A percentile compares a stretch with the other conserved stretches of the same genome.
Evolutionary conservation across 2,888 invertebrate species (phyloP).

Genomic region (Microchrysa polita): DNA sequence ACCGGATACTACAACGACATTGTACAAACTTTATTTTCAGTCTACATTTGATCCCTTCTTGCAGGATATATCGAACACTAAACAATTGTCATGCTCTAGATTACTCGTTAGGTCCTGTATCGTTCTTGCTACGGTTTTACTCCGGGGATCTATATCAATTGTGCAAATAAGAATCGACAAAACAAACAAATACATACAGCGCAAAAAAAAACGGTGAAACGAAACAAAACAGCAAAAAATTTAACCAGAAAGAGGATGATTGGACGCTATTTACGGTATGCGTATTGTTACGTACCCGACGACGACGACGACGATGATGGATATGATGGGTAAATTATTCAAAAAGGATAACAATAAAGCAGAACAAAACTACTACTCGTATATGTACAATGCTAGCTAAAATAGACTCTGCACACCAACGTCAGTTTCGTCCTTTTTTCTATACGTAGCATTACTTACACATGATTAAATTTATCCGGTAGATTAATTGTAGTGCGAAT

Average conservation of each 20-base stretch:
- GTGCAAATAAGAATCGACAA: constrained; percentile 29
- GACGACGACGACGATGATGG: no score
- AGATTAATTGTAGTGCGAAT: constrained; percentile 24
- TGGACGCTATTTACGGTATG: background rate
- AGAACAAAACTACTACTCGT: background rate
- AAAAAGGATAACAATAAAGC: background rate
- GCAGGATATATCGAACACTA: background rate
- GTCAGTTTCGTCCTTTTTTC: background rate
- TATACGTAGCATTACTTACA: constrained; percentile 15
- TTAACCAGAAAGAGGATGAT: background rate
- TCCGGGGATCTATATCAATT: background rate
- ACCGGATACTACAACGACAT: constrained; percentile 26
- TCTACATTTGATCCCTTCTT: background rate
- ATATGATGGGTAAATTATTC: constrained; percentile 27
- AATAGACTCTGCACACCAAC: no score
- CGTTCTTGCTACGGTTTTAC: background rate
- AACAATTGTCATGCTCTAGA: background rate
- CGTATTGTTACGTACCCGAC: no score
- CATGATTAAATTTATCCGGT: constrained; percentile 21
- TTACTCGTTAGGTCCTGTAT: background rate
- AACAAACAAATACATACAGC: constrained; percentile 15
- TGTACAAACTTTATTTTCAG: constrained; percentile 3
- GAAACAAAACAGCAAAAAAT: background rate
- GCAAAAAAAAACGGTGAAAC: background rate
- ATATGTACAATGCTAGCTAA: no score